These are phyloP conservation scores for Epicampocera succincta DNA, from an alignment of 2,888 invertebrate genomes.

Conservation along the genomic window DNA sequence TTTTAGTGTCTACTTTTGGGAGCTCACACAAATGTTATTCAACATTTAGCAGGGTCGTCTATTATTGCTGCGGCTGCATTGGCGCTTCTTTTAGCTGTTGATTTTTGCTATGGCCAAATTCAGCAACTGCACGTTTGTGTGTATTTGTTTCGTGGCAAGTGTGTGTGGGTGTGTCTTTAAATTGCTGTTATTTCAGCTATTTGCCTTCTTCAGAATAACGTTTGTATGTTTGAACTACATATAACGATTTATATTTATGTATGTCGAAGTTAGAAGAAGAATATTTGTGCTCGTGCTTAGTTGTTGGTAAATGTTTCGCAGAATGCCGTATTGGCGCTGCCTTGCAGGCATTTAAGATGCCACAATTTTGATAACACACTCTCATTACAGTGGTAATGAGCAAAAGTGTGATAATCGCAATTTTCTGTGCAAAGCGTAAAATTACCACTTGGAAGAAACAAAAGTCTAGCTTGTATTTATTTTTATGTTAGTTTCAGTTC, in stretches of 20 bases:
- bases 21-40: constrained; percentile 58
- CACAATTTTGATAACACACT: constrained; percentile 55
- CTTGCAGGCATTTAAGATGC: constrained; percentile 64
- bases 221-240: constrained; percentile 40
- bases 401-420: constrained; percentile 63
- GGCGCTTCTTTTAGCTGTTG: constrained; percentile 12
- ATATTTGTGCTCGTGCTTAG: constrained; percentile 14
- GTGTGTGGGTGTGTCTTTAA: constrained; percentile 10
- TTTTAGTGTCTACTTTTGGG: constrained; percentile 66
- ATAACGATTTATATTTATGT: constrained; percentile 7
- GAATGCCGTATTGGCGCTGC: constrained; percentile 32
- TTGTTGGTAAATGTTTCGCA: neutral
- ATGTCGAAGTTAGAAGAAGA: neutral
- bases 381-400: constrained; percentile 67
- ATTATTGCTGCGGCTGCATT: constrained; percentile 34
- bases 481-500: constrained; percentile 4
- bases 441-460: constrained; percentile 54
- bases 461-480: constrained; percentile 18
- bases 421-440: constrained; percentile 54
- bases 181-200: constrained; percentile 44
- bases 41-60: constrained; percentile 19
- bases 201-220: constrained; percentile 34
- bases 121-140: constrained; percentile 8
- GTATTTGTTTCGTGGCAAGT: neutral
- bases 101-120: constrained; percentile 41